Evolutionary conservation across 2,797 vertebrate genomes (phyloP).

Genomic region (Parauchenoglanis punctatus): DNA sequence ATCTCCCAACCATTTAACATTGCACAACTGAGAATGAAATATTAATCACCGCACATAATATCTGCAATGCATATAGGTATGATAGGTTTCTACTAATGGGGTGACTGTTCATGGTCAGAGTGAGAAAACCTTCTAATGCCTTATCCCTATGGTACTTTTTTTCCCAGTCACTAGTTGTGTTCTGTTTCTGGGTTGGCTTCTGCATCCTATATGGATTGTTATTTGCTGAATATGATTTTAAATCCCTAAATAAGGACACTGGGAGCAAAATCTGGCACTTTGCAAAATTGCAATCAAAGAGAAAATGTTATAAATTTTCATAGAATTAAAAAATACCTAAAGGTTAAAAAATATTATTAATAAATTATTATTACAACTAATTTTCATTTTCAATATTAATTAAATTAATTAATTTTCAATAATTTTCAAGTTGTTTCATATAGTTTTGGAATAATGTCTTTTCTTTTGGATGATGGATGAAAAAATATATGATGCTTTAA

Average conservation of each 20-base stretch:
- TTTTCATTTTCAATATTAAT: not conserved
- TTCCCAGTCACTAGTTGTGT: not conserved
- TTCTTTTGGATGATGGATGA: not conserved
- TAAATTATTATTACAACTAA: not conserved
- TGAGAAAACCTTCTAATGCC: not conserved
- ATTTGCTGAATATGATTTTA: not conserved
- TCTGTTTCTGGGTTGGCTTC: not conserved
- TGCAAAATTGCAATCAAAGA: not conserved
- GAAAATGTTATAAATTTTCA: not conserved
- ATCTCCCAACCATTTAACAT: constrained; percentile 34
- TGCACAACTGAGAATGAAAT: constrained; percentile 26
- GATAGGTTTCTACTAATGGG: not conserved
- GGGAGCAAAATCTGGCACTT: not conserved
- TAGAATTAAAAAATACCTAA: not conserved
- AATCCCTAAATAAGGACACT: not conserved
- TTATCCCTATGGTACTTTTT: not conserved
- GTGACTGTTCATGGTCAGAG: not conserved
- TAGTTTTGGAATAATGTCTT: not conserved
- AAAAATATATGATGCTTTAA: not conserved
- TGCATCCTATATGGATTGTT: not conserved
- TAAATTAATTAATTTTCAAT: too few relatives aligned
- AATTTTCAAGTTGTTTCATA: not conserved
- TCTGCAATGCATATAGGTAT: not conserved
- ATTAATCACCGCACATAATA: not conserved
- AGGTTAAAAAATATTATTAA: not conserved